Base-by-base conservation (phyloP, 2,888 invertebrate species). In the Bellardia bayeri region DNA sequence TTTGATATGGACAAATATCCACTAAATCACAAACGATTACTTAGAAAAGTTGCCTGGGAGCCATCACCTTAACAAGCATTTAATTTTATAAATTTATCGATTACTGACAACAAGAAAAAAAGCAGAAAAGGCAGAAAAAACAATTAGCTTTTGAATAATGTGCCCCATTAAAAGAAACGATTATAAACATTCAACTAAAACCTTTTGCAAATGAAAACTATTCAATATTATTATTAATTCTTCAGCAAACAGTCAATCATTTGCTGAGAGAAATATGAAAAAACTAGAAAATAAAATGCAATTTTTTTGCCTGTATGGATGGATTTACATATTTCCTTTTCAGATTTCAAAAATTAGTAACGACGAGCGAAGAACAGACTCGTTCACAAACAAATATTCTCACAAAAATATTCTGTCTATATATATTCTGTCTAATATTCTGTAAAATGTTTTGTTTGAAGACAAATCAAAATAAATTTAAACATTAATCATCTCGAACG, bases 401-500 rank as follows among this genome's bases (percentile, higher is more conserved):
- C 82, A 82, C 74, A 82, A 75, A 69, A 68, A 68, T 58, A 66
- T 74, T 82, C 72, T 74, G 63, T n/a, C n/a, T n/a, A n/a, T n/a
- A n/a, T n/a, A n/a, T n/a, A n/a, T n/a, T n/a, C n/a, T n/a, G n/a
- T n/a, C n/a, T n/a, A n/a, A n/a, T n/a, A n/a, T n/a, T n/a, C n/a
- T 23, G 72, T 72, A 56, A 81, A 81, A 64, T 69, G 33, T 61
- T 71, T 71, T 51, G 64, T 56, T 75, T 58, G 40, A 68, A 82
- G 66, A 49, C 51, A 82, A 69, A 69, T 51, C 40, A 61, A 82
- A 82, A 51, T 30, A 82, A 82, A 68, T 61, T 75, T 68, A 68
- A 66, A 40, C 82, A 82, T 82, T 68, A 82, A 82, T 82, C 82
- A 82, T 75, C 66, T 82, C 30, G 45, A 37, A 64, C n/a, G 37